A percentile compares a stretch with the other conserved stretches of the same genome.
Conservation (phyloP, 2,797 vertebrate species). For the Melanogrammus aeglefinus region DNA sequence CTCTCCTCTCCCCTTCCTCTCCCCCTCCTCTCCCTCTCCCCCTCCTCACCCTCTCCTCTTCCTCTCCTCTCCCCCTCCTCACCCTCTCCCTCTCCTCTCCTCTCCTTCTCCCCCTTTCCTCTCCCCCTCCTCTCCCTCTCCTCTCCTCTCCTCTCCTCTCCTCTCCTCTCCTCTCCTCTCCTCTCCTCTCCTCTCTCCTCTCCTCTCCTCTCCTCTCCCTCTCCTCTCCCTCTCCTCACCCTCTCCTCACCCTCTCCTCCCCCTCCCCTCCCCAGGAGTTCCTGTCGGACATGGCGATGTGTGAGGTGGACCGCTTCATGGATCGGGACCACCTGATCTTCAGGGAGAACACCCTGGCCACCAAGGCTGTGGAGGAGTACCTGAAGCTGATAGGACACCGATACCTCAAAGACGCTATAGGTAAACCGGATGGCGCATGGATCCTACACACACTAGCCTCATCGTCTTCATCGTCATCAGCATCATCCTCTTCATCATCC, state of each 20-base stretch:
- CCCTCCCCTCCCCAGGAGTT: constrained; percentile 82
- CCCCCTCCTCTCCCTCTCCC: too few relatives aligned
- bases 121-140: too few relatives aligned
- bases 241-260: not conserved
- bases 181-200: not conserved
- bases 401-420: constrained; percentile 99
- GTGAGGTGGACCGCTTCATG: constrained; percentile 95
- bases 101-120: too few relatives aligned
- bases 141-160: not conserved
- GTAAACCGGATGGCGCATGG: constrained; percentile 59
- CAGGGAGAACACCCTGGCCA: constrained; percentile 96
- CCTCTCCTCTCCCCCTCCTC: too few relatives aligned
- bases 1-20: too few relatives aligned
- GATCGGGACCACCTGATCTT: constrained; percentile 97
- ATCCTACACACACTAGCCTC: not conserved
- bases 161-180: not conserved
- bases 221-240: not conserved
- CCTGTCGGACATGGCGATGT: constrained; percentile 98
- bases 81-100: too few relatives aligned
- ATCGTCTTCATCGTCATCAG: not conserved
- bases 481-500: too few relatives aligned
- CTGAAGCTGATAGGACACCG: constrained; percentile 97
- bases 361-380: constrained; percentile 98
- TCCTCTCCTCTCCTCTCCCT: not conserved
- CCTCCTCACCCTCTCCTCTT: too few relatives aligned